These are phyloP conservation scores for Listronotus bonariensis DNA, from an alignment of 1,140 invertebrate species.

Conservation along the genomic window DNA sequence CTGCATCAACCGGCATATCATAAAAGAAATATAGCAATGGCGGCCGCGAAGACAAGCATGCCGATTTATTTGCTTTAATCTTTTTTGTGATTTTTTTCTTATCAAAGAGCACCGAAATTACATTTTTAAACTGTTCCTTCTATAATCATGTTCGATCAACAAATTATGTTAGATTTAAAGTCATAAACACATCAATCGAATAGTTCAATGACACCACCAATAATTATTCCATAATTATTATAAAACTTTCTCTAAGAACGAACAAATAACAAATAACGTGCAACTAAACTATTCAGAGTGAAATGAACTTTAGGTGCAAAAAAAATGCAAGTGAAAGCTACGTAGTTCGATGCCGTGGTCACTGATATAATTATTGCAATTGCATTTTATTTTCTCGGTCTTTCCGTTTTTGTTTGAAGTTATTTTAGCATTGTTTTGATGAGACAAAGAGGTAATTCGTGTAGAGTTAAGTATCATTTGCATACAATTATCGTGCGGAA, in stretches of 20 bases:
- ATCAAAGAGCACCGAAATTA: no score
- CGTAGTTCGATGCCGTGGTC: slow-evolving; percentile 5
- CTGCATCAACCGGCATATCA: no score
- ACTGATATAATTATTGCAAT: slow-evolving; percentile 16
- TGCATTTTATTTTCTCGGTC: slow-evolving; percentile 12
- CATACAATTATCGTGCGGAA: no score
- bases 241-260: slow-evolving; percentile 26
- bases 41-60: no score
- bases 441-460: no score
- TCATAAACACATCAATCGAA: neutral
- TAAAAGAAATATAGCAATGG: no score
- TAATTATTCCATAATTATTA: slow-evolving; percentile 15
- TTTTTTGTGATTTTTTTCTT: no score
- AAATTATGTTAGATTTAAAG: no score
- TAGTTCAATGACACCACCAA: slow-evolving; percentile 22
- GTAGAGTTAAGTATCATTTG: no score
- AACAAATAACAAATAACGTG: slow-evolving; percentile 20
- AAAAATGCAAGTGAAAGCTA: slow-evolving; percentile 29
- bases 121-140: no score
- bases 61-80: no score
- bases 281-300: slow-evolving; percentile 25
- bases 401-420: neutral
- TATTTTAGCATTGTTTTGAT: neutral
- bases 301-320: slow-evolving; percentile 29
- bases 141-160: no score